These are phyloP conservation scores for Syritta pipiens DNA, from an alignment of 2,888 invertebrate genomes.

Conservation along the genomic window DNA sequence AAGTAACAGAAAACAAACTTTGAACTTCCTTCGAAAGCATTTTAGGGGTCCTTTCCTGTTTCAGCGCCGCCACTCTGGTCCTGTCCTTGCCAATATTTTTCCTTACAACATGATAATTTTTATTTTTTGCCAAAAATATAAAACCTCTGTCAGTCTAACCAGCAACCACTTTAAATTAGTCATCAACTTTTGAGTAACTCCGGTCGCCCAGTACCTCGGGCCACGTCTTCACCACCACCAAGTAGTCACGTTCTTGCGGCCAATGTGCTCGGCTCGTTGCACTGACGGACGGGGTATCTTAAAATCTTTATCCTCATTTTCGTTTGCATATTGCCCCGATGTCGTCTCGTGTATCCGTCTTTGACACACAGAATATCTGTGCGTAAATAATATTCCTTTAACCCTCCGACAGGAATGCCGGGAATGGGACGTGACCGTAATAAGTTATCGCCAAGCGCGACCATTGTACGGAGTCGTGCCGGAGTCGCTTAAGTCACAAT, in stretches of 20 bases:
- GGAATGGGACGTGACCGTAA: conserved; percentile 47
- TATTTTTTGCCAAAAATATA: not conserved
- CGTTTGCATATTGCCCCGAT: not conserved
- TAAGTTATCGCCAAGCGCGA: conserved; percentile 30
- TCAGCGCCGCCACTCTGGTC: no score
- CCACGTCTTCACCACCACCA: not conserved
- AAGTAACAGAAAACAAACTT: no score
- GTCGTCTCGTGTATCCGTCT: conserved; percentile 23
- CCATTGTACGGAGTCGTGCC: conserved; percentile 3
- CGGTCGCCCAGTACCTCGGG: not conserved
- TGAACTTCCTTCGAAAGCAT: not conserved
- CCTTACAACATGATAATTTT: not conserved
- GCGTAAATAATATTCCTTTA: conserved; percentile 57
- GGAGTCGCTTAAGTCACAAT: not conserved
- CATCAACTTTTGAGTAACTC: conserved; percentile 39
- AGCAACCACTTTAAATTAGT: conserved; percentile 46
- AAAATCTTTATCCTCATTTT: conserved; percentile 35
- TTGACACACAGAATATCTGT: conserved; percentile 48
- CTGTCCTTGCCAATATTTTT: not conserved
- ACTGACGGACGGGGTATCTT: not conserved
- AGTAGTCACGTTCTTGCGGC: conserved; percentile 46
- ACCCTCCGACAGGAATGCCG: conserved; percentile 31
- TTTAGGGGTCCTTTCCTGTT: no score
- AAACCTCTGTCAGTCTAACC: conserved; percentile 23
- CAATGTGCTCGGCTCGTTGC: conserved; percentile 11